Base-by-base conservation (phyloP, 2,888 invertebrate species). In the Frankliniella fusca region DNA sequence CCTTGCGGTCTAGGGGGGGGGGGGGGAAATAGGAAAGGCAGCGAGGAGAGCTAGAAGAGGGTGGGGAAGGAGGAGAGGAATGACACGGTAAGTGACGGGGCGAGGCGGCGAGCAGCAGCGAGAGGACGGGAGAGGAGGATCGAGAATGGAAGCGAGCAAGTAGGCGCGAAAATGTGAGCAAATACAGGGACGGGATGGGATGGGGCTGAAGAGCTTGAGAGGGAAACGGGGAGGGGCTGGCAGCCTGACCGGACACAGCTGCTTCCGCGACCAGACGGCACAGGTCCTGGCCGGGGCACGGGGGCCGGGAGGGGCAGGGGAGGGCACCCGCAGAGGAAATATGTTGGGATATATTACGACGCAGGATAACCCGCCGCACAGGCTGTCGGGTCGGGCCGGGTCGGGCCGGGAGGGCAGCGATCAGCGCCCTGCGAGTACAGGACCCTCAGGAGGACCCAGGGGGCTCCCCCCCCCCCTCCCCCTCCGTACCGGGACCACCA, bases 261-360 rank as follows among this genome's bases (percentile, higher is more conserved):
- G 70, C 23, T 76, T 11, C 27, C 70, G 23, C 12, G 38, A 38
- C 38, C 38, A 38, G 38, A 38, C 38, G 38, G 38, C 38, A 38
- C 38, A 38, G 38, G 38, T 38, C 38, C 38, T 38, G 38, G 38
- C 38, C 38, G 38, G 38, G 38, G 3, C 38, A 3, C n/a, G n/a
- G n/a, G n/a, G 54, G 54, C 54, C 54, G 18, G 54, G 54, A 3
- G 15, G 54, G 54, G 15, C 54, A 11, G 9, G 27, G 27, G 27
- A 23, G 23, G 27, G 23, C 70, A 27, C 23, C 27, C 23, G 23
- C 70, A 76, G n/a, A 70, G 70, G 70, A 76, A 76, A 76, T 76
- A 76, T 76, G 70, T 27, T 27, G 27, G 70, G 70, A 76, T 76
- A 23, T 76, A 76, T 76, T 76, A 76, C 70, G 70, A 76, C 70